Base-by-base conservation (phyloP, 1,140 invertebrate species). In the Drosophila rhopaloa region DNA sequence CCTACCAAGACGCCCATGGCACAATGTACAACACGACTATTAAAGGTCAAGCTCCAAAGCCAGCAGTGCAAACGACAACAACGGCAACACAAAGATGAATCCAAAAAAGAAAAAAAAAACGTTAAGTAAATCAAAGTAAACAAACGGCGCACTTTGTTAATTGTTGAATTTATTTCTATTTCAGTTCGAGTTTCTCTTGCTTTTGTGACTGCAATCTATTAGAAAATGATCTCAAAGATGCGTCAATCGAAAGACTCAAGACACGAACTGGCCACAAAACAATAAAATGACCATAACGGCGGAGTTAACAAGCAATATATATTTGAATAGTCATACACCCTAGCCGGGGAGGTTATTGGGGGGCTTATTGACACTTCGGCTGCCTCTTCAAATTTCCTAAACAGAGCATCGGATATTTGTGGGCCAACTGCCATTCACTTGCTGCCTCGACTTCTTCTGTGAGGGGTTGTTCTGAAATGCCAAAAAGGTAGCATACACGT, bases 11-110 rank as follows among this genome's bases (percentile, higher is more conserved):
- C 41, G 76, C 81, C 81, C 50, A 67, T 79, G 83, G 84, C 83
- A 76, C 72, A 83, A 83, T 89, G 66, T 66, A 74, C 68, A 83
- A 83, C 83, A 86, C 83, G 83, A 86, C 72, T 77, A 83, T 86
- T 83, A 86, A 86, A 86, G 83, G 83, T 86, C 83, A 85, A 71
- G 68, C 68, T 58, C 37, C 53, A 71, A 40, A 38, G 56, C 40
- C 40, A 62, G 57, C 60, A 63, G n/a, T 60, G 61, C 55, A 44
- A 60, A 41, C 35, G 37, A 35, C 57, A 65, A 37, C 41, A 41
- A 37, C 41, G 41, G 62, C 63, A 70, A 47, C 43, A 71, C 37
- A 71, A 29, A 72, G 44, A 71, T 50, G 24, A 29, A 71, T 54
- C 51, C 29, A 13, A 71, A 70, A 59, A 38, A 47, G 43, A 38